phyloP scores from a whole-genome alignment of 1,140 invertebrate species.

The Wasmannia auropunctata region DNA sequence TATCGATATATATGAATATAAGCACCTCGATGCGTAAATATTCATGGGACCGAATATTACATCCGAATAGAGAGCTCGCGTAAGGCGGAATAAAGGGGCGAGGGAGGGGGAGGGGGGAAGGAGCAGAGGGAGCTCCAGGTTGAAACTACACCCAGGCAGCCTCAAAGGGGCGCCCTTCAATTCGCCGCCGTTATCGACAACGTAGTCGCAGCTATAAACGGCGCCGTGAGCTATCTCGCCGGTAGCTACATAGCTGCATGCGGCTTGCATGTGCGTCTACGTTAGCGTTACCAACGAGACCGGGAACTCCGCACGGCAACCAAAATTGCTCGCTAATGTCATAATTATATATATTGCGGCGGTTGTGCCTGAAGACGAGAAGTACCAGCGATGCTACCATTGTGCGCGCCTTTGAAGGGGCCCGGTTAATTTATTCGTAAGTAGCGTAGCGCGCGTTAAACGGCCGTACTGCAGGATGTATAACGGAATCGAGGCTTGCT shows the following conservation, averaged over 20 bases:
- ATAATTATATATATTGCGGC: conserved; percentile 53
- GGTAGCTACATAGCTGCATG: conserved; percentile 7
- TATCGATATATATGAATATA: conserved; percentile 42
- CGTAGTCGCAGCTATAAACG: conserved; percentile 42
- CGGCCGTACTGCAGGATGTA: conserved; percentile 32
- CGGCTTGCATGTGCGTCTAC: neutral
- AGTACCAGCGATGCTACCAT: neutral
- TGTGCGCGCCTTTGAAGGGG: conserved; percentile 28
- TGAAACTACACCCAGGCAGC: conserved; percentile 42
- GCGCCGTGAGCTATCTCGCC: conserved; percentile 5
- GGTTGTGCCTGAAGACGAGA: conserved; percentile 41
- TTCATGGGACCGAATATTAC: conserved; percentile 46
- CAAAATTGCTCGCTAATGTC: conserved; percentile 56
- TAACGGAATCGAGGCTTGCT: conserved; percentile 41
- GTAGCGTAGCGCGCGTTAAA: conserved; percentile 36
- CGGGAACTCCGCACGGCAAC: conserved; percentile 25
- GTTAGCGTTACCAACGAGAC: conserved; percentile 33
- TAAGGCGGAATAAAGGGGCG: neutral
- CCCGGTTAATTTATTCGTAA: conserved; percentile 52
- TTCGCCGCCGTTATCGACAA: conserved; percentile 44
- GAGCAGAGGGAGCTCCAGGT: neutral
- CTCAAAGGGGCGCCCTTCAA: conserved; percentile 42
- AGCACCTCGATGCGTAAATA: conserved; percentile 31
- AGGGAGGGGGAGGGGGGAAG: neutral
- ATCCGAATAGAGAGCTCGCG: conserved; percentile 30